Conservation (phyloP, 2,888 invertebrate genomes). For the Cinara cedri region DNA sequence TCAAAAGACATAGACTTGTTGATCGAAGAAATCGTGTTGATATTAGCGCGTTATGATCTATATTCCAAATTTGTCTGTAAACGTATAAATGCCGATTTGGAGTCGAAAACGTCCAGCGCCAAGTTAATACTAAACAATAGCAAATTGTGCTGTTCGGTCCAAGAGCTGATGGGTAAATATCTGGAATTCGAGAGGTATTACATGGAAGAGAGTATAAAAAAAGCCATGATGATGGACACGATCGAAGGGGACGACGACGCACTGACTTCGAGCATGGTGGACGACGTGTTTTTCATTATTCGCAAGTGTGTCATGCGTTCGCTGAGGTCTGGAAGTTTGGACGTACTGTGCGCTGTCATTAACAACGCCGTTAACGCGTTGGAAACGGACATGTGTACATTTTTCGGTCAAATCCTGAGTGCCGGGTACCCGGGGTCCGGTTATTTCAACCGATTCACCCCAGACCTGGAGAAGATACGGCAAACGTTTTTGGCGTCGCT, state of each 20-base stretch:
- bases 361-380: conserved; percentile 89
- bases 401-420: conserved; percentile 75
- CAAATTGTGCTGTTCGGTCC: conserved; percentile 77
- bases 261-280: conserved; percentile 87
- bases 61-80: conserved; percentile 81
- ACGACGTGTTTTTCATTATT: conserved; percentile 96
- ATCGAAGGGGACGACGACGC: conserved; percentile 73
- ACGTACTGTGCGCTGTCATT: conserved; percentile 94
- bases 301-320: conserved; percentile 86
- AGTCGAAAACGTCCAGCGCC: conserved; percentile 52
- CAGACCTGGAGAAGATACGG: conserved; percentile 37
- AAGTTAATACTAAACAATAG: conserved; percentile 21
- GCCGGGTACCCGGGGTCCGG: conserved; percentile 78
- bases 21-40: conserved; percentile 87
- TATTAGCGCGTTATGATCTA: conserved; percentile 88
- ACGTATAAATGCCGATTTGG: conserved; percentile 40
- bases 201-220: conserved; percentile 91
- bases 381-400: conserved; percentile 81
- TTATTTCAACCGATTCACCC: conserved; percentile 68
- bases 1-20: conserved; percentile 85
- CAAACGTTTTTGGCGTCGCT: conserved; percentile 72
- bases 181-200: conserved; percentile 92
- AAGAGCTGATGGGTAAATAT: conserved; percentile 85
- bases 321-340: conserved; percentile 74
- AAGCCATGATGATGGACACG: conserved; percentile 83